Evolutionary conservation across 2,797 vertebrate species (phyloP), one percentile per base, ranked within the genome.

Genomic region (Paratrypauchen microcephalus): DNA sequence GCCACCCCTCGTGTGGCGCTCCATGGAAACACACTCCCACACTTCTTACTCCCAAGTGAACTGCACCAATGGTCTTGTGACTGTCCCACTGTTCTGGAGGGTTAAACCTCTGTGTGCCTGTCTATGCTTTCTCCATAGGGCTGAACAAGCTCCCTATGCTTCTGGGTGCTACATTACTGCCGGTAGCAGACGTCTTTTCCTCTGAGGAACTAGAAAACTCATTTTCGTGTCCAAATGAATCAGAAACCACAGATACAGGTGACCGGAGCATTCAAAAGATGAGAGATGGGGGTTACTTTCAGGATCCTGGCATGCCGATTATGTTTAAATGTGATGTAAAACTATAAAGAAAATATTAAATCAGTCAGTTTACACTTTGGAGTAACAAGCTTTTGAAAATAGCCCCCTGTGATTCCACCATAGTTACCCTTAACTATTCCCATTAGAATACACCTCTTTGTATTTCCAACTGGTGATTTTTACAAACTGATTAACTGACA

Each of bases 351-450:
- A 69, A 2, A 61, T 57, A 67, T 65, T 71, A 39, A 12, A 78
- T 76, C 39, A 74, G 66, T 82, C 87, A 81, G 80, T 88, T 69
- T 70, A 83, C 91, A 93, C 91, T 93, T 92, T 91, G 92, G 92
- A 94, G 92, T 94, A 92, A 93, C 89, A 92, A 87, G 89, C 88
- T 90, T 92, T 91, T 94, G 94, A 93, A 93, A 93, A 92, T 93
- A 93, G 89, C 92, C 92, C 92, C 91, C 89, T 79, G 83, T 88
- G 83, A 87, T 79, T 78, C 87, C 80, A 85, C 57, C 1, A 55
- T 84, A 84, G 85, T 81, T 47, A 77, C 83, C 88, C 66, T 48
- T 66, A 55, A 76, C 79, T 73, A 54, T 45, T 57, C 68, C 65
- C 52, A 39, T 66, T 56, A 54, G 50, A 19, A 45, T 64, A 24